Conservation (phyloP, 2,888 invertebrate species). For the Cephus rjabovi region DNA sequence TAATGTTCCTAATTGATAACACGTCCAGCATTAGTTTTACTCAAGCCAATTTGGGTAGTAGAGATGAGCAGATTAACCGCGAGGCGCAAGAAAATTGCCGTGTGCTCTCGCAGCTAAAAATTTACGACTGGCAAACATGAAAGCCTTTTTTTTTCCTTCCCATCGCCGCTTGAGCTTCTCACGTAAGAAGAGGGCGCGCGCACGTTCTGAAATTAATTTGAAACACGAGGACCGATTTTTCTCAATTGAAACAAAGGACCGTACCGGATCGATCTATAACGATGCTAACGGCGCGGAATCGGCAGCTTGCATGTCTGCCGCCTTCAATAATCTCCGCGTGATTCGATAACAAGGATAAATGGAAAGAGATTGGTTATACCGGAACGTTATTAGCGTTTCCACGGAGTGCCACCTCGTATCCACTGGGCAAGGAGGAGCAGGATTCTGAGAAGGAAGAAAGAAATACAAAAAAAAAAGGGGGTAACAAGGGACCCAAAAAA, state of each 20-base stretch:
- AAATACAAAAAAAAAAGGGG: slow-evolving; percentile 22
- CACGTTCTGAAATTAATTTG: slow-evolving; percentile 31
- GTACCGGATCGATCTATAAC: slow-evolving; percentile 27
- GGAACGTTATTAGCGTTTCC: slow-evolving; percentile 33
- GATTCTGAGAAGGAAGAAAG: slow-evolving; percentile 11
- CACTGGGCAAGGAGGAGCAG: not conserved
- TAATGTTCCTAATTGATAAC: slow-evolving; percentile 55
- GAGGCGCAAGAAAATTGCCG: slow-evolving; percentile 47
- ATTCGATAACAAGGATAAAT: slow-evolving; percentile 30
- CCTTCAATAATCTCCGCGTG: slow-evolving; percentile 22
- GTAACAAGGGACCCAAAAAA: not conserved
- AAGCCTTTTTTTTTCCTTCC: slow-evolving; percentile 36
- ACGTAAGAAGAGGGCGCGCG: slow-evolving; percentile 17
- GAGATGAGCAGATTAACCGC: slow-evolving; percentile 51
- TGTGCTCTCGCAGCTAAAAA: slow-evolving; percentile 38
- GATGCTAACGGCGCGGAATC: not conserved
- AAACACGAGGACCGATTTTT: slow-evolving; percentile 5
- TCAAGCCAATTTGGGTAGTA: slow-evolving; percentile 53
- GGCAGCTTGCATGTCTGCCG: slow-evolving; percentile 16
- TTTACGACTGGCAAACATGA: slow-evolving; percentile 53
- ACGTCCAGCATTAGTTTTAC: slow-evolving; percentile 53
- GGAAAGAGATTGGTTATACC: slow-evolving; percentile 4
- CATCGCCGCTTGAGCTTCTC: slow-evolving; percentile 15
- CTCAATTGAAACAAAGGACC: slow-evolving; percentile 19
- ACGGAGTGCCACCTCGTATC: slow-evolving; percentile 24